phyloP scores from a whole-genome alignment of 2,113 vertebrate genomes.

The Pangasianodon hypophthalmus region DNA sequence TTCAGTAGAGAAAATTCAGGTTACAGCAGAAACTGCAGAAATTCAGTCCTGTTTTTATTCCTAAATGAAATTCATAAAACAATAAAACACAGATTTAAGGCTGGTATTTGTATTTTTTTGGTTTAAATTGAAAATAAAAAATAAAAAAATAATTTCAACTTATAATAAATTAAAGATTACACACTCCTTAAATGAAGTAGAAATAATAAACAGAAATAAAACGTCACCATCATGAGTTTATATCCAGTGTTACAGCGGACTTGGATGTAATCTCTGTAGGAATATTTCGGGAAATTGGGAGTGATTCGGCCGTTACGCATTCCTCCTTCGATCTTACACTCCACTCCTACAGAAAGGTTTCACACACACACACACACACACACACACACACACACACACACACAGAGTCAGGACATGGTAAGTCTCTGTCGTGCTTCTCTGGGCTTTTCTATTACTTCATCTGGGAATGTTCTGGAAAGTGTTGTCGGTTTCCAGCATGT shows the following conservation, averaged over 20 bases:
- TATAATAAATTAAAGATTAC: neutral
- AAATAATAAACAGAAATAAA: neutral
- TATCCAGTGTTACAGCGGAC: conserved; percentile 72
- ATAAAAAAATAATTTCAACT: neutral
- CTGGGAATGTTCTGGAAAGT: neutral
- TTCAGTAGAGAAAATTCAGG: neutral
- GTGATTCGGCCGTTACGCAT: conserved; percentile 68
- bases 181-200: neutral
- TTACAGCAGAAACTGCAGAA: neutral
- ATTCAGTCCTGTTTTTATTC: neutral
- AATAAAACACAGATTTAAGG: too few relatives aligned
- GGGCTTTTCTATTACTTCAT: neutral
- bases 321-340: conserved; percentile 60
- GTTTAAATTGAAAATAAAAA: too few relatives aligned
- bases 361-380: conserved; percentile 30
- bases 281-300: conserved; percentile 63
- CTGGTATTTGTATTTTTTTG: too few relatives aligned
- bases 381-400: neutral
- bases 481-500: neutral
- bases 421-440: neutral
- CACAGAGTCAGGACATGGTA: neutral
- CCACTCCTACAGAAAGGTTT: conserved; percentile 61
- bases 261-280: conserved; percentile 73
- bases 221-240: conserved; percentile 72
- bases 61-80: too few relatives aligned